Conservation (phyloP, 2,888 invertebrate species). For the Yponomeuta evonymella region DNA sequence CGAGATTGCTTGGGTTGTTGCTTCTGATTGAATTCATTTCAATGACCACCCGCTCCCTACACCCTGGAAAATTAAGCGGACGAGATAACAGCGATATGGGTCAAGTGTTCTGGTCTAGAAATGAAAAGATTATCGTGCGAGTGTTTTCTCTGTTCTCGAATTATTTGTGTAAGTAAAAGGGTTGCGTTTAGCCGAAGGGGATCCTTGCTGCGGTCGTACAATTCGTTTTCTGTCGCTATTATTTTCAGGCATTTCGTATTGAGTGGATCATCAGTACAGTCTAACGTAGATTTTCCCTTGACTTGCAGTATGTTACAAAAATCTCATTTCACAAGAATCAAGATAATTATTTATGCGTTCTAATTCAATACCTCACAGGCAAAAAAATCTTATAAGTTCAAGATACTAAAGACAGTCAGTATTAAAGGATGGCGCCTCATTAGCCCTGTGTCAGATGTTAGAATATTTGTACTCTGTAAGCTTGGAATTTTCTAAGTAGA, state of each 20-base stretch:
- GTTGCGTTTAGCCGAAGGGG: conserved; percentile 6
- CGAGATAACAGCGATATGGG: conserved; percentile 57
- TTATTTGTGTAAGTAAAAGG: conserved; percentile 8
- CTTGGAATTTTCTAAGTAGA: not conserved
- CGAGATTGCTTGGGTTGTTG: conserved; percentile 68
- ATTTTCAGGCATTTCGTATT: not conserved
- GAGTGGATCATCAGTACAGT: no score
- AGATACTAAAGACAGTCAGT: not conserved
- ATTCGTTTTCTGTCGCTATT: not conserved
- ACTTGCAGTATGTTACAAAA: no score
- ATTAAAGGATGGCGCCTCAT: not conserved
- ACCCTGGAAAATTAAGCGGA: conserved; percentile 55
- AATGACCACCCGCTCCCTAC: conserved; percentile 31
- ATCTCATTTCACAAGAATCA: no score
- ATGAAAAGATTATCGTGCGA: conserved; percentile 13
- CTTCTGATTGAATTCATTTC: conserved; percentile 65
- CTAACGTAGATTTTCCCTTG: no score
- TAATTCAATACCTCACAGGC: no score
- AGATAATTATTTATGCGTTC: no score
- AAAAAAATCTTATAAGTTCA: no score
- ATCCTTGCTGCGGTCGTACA: conserved; percentile 1
- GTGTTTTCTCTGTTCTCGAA: not conserved
- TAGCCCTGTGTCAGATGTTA: not conserved
- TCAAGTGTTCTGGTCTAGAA: conserved; percentile 37
- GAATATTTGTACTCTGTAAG: not conserved